A percentile compares a stretch with the other conserved stretches of the same genome.
phyloP scores from a whole-genome alignment of 2,797 vertebrate genomes.

The Vireo griseus region DNA sequence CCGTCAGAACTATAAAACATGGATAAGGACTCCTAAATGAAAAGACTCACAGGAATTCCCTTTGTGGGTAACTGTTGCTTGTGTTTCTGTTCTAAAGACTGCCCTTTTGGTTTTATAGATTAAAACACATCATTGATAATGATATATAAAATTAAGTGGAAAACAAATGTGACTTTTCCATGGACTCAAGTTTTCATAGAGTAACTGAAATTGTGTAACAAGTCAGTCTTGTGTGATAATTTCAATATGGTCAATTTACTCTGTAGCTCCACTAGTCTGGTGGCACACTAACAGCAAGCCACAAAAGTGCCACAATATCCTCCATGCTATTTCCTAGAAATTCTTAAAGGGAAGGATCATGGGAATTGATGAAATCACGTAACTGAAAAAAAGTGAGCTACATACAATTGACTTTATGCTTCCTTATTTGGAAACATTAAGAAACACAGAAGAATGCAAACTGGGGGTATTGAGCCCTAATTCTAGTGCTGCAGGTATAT shows the following conservation, averaged over 20 bases:
- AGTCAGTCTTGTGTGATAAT: background rate
- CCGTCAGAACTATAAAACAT: accelerated
- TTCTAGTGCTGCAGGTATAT: background rate
- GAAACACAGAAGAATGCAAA: background rate
- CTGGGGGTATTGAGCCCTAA: background rate
- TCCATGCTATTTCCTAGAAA: background rate
- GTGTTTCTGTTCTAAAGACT: background rate
- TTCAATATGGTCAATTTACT: background rate
- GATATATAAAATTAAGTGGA: background rate
- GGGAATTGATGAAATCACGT: background rate
- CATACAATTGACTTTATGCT: background rate
- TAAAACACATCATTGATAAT: background rate
- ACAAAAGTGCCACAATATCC: background rate
- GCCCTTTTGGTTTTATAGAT: background rate
- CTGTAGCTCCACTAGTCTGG: background rate
- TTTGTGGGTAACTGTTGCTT: background rate
- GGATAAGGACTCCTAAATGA: background rate
- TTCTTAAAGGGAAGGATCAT: background rate
- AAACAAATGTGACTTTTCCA: background rate
- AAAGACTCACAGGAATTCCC: background rate
- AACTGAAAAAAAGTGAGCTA: background rate
- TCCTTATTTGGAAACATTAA: background rate
- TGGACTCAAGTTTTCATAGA: background rate
- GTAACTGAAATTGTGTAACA: background rate
- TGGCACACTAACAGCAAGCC: background rate